phyloP scores from a whole-genome alignment of 2,113 vertebrate genomes.

The Myrmophylax atrothorax region DNA sequence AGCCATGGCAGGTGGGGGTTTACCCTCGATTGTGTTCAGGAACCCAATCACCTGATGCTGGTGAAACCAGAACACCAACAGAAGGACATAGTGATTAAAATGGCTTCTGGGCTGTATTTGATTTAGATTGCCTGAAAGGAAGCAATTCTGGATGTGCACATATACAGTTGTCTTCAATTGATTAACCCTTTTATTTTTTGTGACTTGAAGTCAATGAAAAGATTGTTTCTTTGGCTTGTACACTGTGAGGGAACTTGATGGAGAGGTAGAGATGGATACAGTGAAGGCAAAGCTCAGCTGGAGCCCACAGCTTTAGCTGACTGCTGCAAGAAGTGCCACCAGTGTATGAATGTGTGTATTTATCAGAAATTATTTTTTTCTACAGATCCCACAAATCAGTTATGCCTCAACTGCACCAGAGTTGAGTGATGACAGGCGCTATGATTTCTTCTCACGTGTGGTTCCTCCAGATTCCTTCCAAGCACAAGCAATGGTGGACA shows the following conservation, averaged over 20 bases:
- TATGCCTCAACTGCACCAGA: conserved; percentile 97
- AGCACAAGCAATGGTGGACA: conserved; percentile 99
- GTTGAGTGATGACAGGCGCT: conserved; percentile 94
- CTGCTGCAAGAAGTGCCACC: conserved; percentile 11
- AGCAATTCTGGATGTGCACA: not conserved
- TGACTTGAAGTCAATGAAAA: not conserved
- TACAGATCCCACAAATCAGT: conserved; percentile 97
- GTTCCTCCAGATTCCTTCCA: conserved; percentile 98
- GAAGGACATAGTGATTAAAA: not conserved
- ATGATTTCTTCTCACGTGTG: conserved; percentile 98
- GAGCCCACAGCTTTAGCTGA: not conserved
- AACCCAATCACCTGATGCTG: not conserved
- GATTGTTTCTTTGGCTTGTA: not conserved
- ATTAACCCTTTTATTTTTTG: not conserved
- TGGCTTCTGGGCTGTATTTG: not conserved
- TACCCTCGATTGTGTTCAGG: accelerated
- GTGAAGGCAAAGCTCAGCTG: not conserved
- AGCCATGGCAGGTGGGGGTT: accelerated
- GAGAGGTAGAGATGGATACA: not conserved
- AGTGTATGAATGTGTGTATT: conserved; percentile 56
- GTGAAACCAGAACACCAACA: not conserved
- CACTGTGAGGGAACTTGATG: accelerated
- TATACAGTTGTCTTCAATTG: not conserved
- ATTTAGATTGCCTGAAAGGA: not conserved
- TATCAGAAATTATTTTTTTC: conserved; percentile 64